Evolutionary conservation across 2,113 vertebrate genomes (phyloP).

Genomic region (Chinchilla lanigera): DNA sequence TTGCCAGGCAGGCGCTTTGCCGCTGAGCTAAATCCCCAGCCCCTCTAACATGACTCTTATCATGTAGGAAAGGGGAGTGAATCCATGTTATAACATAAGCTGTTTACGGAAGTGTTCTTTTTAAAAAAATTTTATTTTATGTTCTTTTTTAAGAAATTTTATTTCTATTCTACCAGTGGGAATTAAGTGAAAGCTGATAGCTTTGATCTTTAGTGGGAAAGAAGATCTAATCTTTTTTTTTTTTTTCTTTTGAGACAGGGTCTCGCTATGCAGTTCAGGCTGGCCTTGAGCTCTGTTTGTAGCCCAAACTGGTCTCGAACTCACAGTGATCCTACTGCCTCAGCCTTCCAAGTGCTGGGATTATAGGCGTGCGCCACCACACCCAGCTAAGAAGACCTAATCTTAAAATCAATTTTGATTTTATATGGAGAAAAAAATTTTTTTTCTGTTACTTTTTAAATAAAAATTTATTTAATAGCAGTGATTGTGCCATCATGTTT

Average conservation of each 20-base stretch:
- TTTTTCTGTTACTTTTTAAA: not conserved
- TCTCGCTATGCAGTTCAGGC: too few relatives aligned
- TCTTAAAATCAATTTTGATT: conserved; percentile 43
- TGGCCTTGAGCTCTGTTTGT: too few relatives aligned
- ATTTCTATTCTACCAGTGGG: not conserved
- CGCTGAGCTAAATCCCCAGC: too few relatives aligned
- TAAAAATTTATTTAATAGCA: conserved; percentile 14
- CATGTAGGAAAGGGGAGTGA: not conserved
- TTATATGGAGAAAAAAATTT: not conserved
- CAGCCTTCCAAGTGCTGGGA: too few relatives aligned
- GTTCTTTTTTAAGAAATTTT: not conserved
- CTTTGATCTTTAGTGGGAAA: not conserved
- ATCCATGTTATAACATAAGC: not conserved
- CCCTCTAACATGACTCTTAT: not conserved
- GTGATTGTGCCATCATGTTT: not conserved
- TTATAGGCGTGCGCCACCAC: too few relatives aligned
- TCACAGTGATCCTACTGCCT: too few relatives aligned
- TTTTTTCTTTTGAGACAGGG: too few relatives aligned
- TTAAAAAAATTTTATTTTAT: conserved; percentile 51
- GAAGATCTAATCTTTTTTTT: not conserved
- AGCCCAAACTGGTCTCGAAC: too few relatives aligned
- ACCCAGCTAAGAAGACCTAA: not conserved
- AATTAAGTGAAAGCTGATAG: not conserved
- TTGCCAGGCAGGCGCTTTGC: too few relatives aligned
- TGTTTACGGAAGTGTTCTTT: not conserved